Evolutionary conservation across 1,140 invertebrate species (phyloP), one percentile per base, ranked within the genome.

Genomic region (Drosophila lini): DNA sequence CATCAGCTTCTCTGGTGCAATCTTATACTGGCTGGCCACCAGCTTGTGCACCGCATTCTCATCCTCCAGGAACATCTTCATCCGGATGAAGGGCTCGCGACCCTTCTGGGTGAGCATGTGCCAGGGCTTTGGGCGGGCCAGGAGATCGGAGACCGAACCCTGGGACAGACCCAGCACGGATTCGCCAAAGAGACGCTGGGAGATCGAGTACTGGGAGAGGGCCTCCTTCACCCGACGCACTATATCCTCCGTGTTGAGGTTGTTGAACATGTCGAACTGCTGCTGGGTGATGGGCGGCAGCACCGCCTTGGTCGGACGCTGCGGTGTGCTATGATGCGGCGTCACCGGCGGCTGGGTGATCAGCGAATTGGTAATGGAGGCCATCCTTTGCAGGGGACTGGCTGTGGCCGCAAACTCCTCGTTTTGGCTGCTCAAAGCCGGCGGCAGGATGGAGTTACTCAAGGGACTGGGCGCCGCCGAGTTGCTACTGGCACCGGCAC

Each of bases 21-120:
- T 99, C 94, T 98, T 99, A 93, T 99, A 99, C 93, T 99, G 98
- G 59, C 97, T 98, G 52, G 98, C 98, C 4, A 99, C 98, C 65
- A 99, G 93, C 92, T 98, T 98, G 91, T 98, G 97, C 3, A 99
- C 98, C 4, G 98, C 98, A 85, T 99, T 98, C 74, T 99, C 97
- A 91, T 99, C 98, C 92, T 99, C 98, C 48, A 99, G 93, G 93
- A 99, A 99, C 96, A 99, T 98, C 92, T 98, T 98, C 98, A 99
- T 99, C 56, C 98, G 94, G 62, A 99, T 99, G 93, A 99, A 99
- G 2, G 98, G 98, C 90, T 99, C 98, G 25, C 98, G 94, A 1
- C 98, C 98, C 93, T 99, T 99, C 91, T 98, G 97, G 2, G 98
- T 99, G 9, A 99, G 93, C 97, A 98, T 98, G 89, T 98, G 97